Evolutionary conservation across 2,888 invertebrate genomes (phyloP), one percentile per base, ranked within the genome.

Genomic region (Ophraella communa): DNA sequence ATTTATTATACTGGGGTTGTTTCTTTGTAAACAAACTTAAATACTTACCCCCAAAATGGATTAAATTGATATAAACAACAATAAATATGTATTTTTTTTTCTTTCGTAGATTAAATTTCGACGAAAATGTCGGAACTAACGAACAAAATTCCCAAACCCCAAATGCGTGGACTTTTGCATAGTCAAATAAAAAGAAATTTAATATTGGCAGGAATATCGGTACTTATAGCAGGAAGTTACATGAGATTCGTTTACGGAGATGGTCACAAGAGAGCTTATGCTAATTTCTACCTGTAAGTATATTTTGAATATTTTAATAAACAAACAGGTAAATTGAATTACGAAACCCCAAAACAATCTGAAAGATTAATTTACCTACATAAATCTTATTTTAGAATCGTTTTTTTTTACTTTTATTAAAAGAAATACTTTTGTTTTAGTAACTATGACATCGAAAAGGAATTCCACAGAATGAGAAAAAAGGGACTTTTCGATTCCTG

Each of bases 211-310:
- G 80, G 84, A 0, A 62, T 79, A 0, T 54, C 66, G 7, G 56
- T 69, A 14, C 2, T 68, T 3, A 24, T 80, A 0, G 77, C 80
- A 1, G 87, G 86, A 0, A 47, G 81, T 0, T 79, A 80, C 1
- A 79, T 82, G 67, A 88, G 89, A 73, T 7, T 84, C 0, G 17
- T 85, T 0, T 72, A 88, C 18, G 84, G 82, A 47, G 82, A 86
- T 33, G 85, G 85, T 0, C 85, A 87, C 56, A 89, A 86, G 72
- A 78, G 80, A 8, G 83, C 80, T 49, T 93, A 93, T 73, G 89
- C 86, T 33, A 89, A 91, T 33, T 94, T 89, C 80, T 92, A 93
- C 85, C 89, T 86, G 94, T 94, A 85, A 85, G 84, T 67, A 47
- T 52, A 42, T 7, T 80, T 18, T 18, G n/a, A n/a, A n/a, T n/a